Percentiles rank a stretch among this genome's conserved stretches.
These are phyloP conservation scores for Schizopygopsis pylzovi DNA, from an alignment of 2,797 vertebrate species.

Conservation along the genomic window DNA sequence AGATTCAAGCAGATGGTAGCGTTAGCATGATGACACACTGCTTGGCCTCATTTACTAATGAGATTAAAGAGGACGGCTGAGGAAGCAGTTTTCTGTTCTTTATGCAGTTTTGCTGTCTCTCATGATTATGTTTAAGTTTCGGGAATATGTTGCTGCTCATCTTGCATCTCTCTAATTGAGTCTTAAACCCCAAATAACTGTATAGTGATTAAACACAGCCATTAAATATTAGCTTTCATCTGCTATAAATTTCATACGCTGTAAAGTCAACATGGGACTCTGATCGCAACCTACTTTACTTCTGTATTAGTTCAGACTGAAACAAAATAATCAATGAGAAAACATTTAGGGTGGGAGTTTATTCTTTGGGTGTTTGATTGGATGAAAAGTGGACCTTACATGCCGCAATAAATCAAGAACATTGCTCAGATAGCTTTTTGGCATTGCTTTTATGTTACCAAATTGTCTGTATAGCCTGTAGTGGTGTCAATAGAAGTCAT, in stretches of 20 bases:
- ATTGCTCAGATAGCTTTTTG: neutral
- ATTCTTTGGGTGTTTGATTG: neutral
- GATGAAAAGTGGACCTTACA: neutral
- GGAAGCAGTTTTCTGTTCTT: neutral
- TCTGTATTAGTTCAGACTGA: neutral
- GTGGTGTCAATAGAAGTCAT: neutral
- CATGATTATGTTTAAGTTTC: neutral
- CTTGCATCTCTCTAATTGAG: neutral
- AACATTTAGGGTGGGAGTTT: neutral
- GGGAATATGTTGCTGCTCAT: neutral
- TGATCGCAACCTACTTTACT: neutral
- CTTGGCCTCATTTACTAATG: slow-evolving; percentile 80
- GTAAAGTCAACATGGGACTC: neutral
- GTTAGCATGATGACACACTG: slow-evolving; percentile 66
- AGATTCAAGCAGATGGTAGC: slow-evolving; percentile 65
- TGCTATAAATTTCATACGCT: neutral
- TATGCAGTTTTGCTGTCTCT: neutral
- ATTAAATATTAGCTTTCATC: neutral
- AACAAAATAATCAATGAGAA: neutral
- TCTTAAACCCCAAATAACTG: neutral
- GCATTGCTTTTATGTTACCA: neutral
- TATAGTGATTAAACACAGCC: no score
- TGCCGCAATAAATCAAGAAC: neutral
- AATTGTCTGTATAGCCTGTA: neutral
- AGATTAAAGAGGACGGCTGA: slow-evolving; percentile 67